Evolutionary conservation across 2,888 invertebrate species (phyloP), one percentile per base, ranked within the genome.

Genomic region (Andrena praecox): DNA sequence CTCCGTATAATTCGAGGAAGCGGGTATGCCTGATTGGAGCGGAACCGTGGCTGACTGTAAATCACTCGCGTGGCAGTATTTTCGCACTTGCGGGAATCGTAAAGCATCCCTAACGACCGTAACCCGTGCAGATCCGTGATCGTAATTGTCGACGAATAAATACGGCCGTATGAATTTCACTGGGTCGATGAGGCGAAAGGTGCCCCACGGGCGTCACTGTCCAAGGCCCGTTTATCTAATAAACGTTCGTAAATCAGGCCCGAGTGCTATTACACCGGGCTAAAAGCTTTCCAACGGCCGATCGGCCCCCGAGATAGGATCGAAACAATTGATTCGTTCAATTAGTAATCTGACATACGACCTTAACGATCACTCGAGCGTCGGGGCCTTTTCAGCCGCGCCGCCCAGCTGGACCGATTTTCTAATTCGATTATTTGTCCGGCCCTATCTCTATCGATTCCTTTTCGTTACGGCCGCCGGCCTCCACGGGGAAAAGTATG

Each of bases 251-350:
- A 89, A 89, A 88, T 87, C 77, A 80, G 80, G 16, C 56, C 56
- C 24, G 33, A 52, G 48, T 64, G 67, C 72, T 70, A 68, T 87
- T 86, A 83, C 52, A 62, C 6, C 10, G 67, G 63, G 60, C 82
- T 80, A 75, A 88, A 85, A 85, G 85, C 85, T 87, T 90, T 86
- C 68, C n/a, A 80, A 68, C 72, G 71, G 24, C n/a, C 71, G 85
- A 85, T 82, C 74, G 77, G 75, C 31, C 56, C 54, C 8, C 6
- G 0, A 27, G 85, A 88, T 84, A 86, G 42, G 33, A 24, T n/a
- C 48, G 69, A 86, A 90, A 88, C 87, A 90, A 91, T 91, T 90
- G 89, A 90, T 90, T 88, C 86, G 87, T 88, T 88, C 88, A 90
- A 91, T 91, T 89, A 90, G 86, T 91, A 87, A 91, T 89, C 88